Percentiles rank a stretch among this genome's conserved stretches.
Conservation (phyloP, 2,797 vertebrate genomes). For the Borostomias antarcticus region DNA sequence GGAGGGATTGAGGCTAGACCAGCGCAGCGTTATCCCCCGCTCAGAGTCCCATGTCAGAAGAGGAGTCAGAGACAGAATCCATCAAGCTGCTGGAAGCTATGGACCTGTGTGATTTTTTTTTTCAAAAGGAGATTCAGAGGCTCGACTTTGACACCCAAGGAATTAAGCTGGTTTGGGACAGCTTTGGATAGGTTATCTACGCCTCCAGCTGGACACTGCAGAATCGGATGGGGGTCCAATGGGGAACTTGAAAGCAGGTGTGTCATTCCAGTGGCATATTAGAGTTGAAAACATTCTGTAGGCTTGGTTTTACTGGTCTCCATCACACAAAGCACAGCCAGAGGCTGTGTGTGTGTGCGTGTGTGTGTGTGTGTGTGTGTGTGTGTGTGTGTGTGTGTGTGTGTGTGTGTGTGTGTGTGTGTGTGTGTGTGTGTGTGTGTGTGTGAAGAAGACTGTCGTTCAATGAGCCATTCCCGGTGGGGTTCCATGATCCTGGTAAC, state of each 20-base stretch:
- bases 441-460: constrained; percentile 30
- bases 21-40: constrained; percentile 59
- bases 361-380: constrained; percentile 1
- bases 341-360: constrained; percentile 31
- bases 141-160: constrained; percentile 64
- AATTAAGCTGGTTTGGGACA: constrained; percentile 71
- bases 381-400: not conserved
- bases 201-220: constrained; percentile 67
- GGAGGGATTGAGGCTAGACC: constrained; percentile 57
- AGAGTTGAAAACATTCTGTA: constrained; percentile 64
- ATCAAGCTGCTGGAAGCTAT: constrained; percentile 61
- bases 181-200: constrained; percentile 73
- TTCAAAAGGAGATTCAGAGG: constrained; percentile 65
- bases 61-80: constrained; percentile 23
- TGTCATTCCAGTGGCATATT: constrained; percentile 62
- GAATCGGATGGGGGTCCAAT: constrained; percentile 50
- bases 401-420: constrained; percentile 11
- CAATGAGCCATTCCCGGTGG: constrained; percentile 42
- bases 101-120: constrained; percentile 52
- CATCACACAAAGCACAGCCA: constrained; percentile 65
- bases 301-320: constrained; percentile 59
- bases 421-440: constrained; percentile 1
- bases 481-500: constrained; percentile 37
- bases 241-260: constrained; percentile 67
- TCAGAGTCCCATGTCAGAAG: constrained; percentile 47